Base-by-base conservation (phyloP, 2,113 vertebrate genomes). In the Sarotherodon lohbergeri region DNA sequence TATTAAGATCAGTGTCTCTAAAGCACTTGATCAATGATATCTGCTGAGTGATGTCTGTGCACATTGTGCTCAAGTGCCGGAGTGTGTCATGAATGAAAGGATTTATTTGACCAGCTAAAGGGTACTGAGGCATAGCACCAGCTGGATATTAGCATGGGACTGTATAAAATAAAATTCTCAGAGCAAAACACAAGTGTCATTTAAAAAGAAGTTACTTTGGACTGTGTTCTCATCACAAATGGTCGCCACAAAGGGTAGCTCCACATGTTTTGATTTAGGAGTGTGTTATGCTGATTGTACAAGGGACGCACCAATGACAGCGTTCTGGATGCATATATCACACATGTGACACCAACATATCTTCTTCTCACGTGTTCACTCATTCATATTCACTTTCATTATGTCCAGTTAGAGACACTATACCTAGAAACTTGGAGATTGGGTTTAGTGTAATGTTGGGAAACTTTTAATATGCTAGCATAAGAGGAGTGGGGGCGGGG, bases 1-100 rank as follows among this genome's bases (percentile, higher is more conserved):
- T 86, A 91, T 93, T 89, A 85, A 86, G 78, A 93, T 90, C 63
- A 82, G 82, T 81, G 83, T 81, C 86, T 89, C 57, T 80, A 57
- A 81, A 41, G 52, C 22, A 32, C 80, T 82, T 89, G 82, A 94
- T 89, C 85, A 83, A 83, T 84, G 85, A 86, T 82, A 81, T 86
- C 88, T 87, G 76, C 80, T 59, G 84, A 88, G 55, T 39, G 82
- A 87, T 88, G 91, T 92, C 85, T 32, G 34, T 59, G 59, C 78
- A 27, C 88, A 92, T 90, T 89, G 83, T 43, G 63, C 86, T 92
- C 57, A 87, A 81, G 85, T 66, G 48, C 78, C 13, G 2, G 22
- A 85, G 55, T 16, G 2, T 86, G 86, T 86, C 85, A 88, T 1
- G 6, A 84, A 85, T 73, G 48, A 29, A 9, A 50, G 55, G 78